Evolutionary conservation across 1,140 invertebrate species (phyloP), one percentile per base, ranked within the genome.

Genomic region (Ceratoteleas bidentatus): DNA sequence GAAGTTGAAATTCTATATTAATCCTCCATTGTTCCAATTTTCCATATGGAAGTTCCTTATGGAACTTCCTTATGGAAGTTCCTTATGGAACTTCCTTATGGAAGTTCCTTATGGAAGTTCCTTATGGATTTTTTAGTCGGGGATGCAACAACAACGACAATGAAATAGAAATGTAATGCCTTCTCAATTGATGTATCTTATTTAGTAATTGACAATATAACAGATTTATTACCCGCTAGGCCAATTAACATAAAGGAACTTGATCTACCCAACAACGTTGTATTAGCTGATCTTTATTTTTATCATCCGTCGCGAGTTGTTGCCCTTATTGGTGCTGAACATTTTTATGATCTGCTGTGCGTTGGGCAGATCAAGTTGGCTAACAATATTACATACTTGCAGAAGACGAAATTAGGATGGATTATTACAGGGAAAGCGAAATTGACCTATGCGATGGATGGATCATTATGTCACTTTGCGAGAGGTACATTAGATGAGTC

Each of bases 331-430:
- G 62, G 62, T 16, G 54, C 64, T n/a, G 56, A 61, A 61, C 4
- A 53, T 0, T 76, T 76, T 61, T 76, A 68, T 15, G 38, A 68
- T 16, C 10, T 68, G 33, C 11, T 68, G 16, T 45, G 57, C 13
- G 47, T 65, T 38, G 54, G 33, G 36, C 72, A 15, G 13, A 10
- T 34, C 43, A 77, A 47, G 36, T 60, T 60, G 8, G 36, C 7
- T 11, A 62, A 49, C 66, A 58, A 52, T 40, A 62, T 16, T 11
- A 16, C 32, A 38, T 52, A 47, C 56, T 74, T 62, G 16, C 38
- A 78, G 54, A 65, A 64, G 16, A 73, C 60, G 9, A 56, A 15
- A 15, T 34, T 73, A 40, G 60, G 70, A 0, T 73, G 70, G 60
- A 16, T 65, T 9, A 33, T 65, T 16, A 16, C 70, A 6, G 53